A percentile compares a stretch with the other conserved stretches of the same genome.
These are phyloP conservation scores for Picathartes gymnocephalus DNA, from an alignment of 2,113 vertebrate species.

Conservation along the genomic window DNA sequence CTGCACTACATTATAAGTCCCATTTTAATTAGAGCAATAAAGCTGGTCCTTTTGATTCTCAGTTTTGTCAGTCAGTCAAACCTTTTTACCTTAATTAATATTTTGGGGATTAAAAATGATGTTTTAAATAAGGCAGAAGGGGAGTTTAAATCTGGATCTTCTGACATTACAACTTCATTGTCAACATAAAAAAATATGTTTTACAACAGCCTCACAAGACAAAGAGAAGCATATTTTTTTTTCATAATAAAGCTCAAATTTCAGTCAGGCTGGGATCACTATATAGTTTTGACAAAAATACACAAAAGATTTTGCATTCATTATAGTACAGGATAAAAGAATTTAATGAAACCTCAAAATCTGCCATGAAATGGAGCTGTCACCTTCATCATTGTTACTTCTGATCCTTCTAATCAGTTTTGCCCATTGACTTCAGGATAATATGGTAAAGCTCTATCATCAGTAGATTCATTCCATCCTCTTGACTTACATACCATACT, in stretches of 20 bases:
- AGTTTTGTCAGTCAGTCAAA: background rate
- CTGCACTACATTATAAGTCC: background rate
- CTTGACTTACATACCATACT: background rate
- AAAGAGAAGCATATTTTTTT: background rate
- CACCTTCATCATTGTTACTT: background rate
- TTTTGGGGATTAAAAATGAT: background rate
- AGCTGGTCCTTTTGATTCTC: background rate
- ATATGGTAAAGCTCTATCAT: background rate
- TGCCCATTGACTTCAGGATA: background rate
- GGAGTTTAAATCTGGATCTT: background rate
- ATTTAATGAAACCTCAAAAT: background rate
- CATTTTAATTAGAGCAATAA: background rate
- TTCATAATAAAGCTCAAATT: background rate
- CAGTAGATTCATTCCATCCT: background rate
- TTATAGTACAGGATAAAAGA: background rate
- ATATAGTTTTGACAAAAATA: background rate
- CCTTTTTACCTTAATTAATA: background rate
- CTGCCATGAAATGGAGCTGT: background rate
- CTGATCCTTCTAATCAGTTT: background rate
- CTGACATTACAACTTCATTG: background rate
- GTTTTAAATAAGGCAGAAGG: background rate
- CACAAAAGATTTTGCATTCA: background rate
- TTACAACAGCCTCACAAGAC: background rate
- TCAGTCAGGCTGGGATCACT: background rate
- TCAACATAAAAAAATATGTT: background rate